phyloP scores from a whole-genome alignment of 2,797 vertebrate genomes.

The Platyrinchus mystaceus region DNA sequence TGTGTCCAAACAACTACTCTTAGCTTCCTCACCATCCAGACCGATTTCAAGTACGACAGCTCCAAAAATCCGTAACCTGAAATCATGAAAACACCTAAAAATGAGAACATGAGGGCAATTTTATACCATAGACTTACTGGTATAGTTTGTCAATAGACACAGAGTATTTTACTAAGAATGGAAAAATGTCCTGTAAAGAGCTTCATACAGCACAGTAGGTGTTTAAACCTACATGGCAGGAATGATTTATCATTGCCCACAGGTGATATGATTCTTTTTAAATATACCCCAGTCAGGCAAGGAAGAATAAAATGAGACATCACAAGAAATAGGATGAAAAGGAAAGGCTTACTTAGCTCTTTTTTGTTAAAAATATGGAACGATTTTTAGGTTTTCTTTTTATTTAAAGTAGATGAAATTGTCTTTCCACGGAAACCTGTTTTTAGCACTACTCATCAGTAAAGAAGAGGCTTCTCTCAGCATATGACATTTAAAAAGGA shows the following conservation, averaged over 20 bases:
- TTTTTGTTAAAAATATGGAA: neutral
- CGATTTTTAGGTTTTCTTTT: neutral
- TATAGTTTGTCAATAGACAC: neutral
- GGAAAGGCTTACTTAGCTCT: neutral
- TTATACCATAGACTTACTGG: neutral
- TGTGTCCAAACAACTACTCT: neutral
- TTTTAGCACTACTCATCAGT: conserved; percentile 1
- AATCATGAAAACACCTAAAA: conserved; percentile 27
- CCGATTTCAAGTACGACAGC: neutral
- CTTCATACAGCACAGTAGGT: neutral
- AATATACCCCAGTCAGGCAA: neutral
- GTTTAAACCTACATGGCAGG: neutral
- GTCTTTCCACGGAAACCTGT: conserved; percentile 10
- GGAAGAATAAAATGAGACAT: neutral
- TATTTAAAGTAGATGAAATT: conserved; percentile 19
- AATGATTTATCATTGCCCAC: neutral
- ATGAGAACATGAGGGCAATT: neutral
- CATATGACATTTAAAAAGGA: conserved; percentile 41
- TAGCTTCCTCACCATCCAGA: neutral
- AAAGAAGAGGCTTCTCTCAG: neutral
- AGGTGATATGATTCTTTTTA: neutral
- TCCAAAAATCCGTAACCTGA: neutral
- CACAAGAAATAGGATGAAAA: neutral
- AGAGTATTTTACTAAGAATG: neutral
- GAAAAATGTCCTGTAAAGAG: neutral